Evolutionary conservation across 1,140 invertebrate species (phyloP).

Genomic region (Drosophila obscura): DNA sequence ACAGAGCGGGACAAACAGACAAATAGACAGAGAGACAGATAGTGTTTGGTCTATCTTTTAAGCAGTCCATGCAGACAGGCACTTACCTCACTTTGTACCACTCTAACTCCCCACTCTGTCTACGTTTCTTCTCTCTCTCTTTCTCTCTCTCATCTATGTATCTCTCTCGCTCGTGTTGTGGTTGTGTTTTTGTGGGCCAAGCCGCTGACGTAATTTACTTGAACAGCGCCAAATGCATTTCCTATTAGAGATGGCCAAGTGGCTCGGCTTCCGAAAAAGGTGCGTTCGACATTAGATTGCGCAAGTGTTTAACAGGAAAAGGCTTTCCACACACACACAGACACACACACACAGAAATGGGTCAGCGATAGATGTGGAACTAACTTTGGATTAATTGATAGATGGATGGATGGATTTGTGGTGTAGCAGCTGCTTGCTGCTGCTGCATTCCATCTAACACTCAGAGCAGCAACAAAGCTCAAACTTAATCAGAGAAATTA

Average conservation of each 20-base stretch:
- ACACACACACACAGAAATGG: conserved; percentile 20
- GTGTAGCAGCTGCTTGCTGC: too few relatives aligned
- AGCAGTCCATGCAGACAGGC: conserved; percentile 67
- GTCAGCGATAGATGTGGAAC: conserved; percentile 16
- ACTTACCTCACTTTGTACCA: conserved; percentile 55
- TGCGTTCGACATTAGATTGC: conserved; percentile 31
- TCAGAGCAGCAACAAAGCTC: too few relatives aligned
- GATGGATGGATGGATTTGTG: background rate
- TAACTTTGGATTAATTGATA: background rate
- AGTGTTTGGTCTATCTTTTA: conserved; percentile 64
- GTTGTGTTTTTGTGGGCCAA: conserved; percentile 49
- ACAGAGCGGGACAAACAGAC: conserved; percentile 1
- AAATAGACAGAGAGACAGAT: conserved; percentile 1
- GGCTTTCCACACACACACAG: conserved; percentile 1
- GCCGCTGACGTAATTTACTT: conserved; percentile 76
- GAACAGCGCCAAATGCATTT: conserved; percentile 73
- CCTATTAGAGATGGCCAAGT: conserved; percentile 49
- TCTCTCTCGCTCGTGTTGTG: conserved; percentile 5
- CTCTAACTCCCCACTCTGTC: background rate
- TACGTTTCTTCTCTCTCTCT: background rate
- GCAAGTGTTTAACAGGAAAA: conserved; percentile 37
- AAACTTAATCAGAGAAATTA: too few relatives aligned
- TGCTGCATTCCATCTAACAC: too few relatives aligned
- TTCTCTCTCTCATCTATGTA: background rate
- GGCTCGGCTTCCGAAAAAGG: conserved; percentile 21